These are phyloP conservation scores for Scaeva pyrastri DNA, from an alignment of 2,888 invertebrate genomes.

Conservation along the genomic window DNA sequence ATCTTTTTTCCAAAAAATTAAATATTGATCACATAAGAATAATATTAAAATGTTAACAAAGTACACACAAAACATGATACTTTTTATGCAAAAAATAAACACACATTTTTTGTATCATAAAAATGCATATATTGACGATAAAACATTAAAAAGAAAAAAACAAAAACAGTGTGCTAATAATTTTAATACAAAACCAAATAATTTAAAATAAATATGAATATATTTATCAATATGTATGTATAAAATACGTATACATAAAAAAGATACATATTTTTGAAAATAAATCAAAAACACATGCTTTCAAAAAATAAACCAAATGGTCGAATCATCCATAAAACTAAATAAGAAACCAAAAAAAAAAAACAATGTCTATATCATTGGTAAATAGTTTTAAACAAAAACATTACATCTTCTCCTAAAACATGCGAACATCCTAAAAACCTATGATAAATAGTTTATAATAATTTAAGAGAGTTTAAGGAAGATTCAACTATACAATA, in stretches of 20 bases:
- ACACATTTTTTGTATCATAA: slow-evolving; percentile 39
- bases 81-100: neutral
- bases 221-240: slow-evolving; percentile 33
- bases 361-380: slow-evolving; percentile 42
- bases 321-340: slow-evolving; percentile 8
- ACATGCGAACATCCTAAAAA: slow-evolving; percentile 18
- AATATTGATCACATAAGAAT: slow-evolving; percentile 16
- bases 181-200: slow-evolving; percentile 60
- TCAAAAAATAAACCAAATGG: neutral
- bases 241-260: slow-evolving; percentile 48
- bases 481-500: slow-evolving; percentile 50
- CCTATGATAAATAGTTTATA: slow-evolving; percentile 50
- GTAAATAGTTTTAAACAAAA: slow-evolving; percentile 57
- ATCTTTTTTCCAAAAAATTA: slow-evolving; percentile 28
- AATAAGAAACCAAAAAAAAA: slow-evolving; percentile 13
- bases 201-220: slow-evolving; percentile 24
- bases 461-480: slow-evolving; percentile 43
- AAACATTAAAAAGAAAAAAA: slow-evolving; percentile 4
- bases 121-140: slow-evolving; percentile 30
- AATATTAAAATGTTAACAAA: slow-evolving; percentile 28
- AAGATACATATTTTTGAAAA: slow-evolving; percentile 27
- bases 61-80: slow-evolving; percentile 26
- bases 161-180: slow-evolving; percentile 54
- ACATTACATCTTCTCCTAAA: slow-evolving; percentile 51
- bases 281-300: slow-evolving; percentile 15